Evolutionary conservation across 2,797 vertebrate species (phyloP), one percentile per base, ranked within the genome.

Genomic region (Anabas testudineus): DNA sequence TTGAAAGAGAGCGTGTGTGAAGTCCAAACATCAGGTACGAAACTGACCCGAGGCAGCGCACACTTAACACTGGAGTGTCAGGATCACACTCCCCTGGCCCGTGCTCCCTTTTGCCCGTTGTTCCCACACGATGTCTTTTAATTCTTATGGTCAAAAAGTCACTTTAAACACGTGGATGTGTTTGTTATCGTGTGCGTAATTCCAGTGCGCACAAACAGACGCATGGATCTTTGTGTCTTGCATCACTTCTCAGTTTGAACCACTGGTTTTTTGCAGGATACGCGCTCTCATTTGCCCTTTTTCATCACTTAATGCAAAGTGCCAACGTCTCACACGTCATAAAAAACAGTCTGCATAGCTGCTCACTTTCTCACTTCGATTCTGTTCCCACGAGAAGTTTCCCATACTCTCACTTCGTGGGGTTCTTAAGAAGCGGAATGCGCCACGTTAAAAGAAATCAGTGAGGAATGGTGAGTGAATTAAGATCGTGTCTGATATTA

Each of bases 381-480:
- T 71, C 74, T 45, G 76, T 92, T 92, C 88, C 90, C 90, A 91
- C 82, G 88, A 85, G 82, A 75, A 0, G 4, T 51, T 92, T 92
- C 90, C 87, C 92, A 91, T n/a, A 19, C 66, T 59, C 81, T 87
- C 87, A 89, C 87, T 52, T 84, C 62, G 5, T 16, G 46, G 47
- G 52, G 39, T 32, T 59, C 30, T 36, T n/a, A 7, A 26, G 4
- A 62, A 16, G 48, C 22, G 45, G 6, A 10, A 7, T 0, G 21
- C 14, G 28, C 22, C 5, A 10, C 21, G 32, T 58, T 53, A 62
- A 19, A 70, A 55, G 3, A 19, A 41, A 54, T 61, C 21, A 70
- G 24, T 26, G 34, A 26, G 26, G 39, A 41, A 18, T 13, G 3
- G 18, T 8, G 30, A 45, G 10, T 55, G 13, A 8, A 39, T 39